Evolutionary conservation across 2,113 vertebrate genomes (phyloP).

Genomic region (Mesocricetus auratus): DNA sequence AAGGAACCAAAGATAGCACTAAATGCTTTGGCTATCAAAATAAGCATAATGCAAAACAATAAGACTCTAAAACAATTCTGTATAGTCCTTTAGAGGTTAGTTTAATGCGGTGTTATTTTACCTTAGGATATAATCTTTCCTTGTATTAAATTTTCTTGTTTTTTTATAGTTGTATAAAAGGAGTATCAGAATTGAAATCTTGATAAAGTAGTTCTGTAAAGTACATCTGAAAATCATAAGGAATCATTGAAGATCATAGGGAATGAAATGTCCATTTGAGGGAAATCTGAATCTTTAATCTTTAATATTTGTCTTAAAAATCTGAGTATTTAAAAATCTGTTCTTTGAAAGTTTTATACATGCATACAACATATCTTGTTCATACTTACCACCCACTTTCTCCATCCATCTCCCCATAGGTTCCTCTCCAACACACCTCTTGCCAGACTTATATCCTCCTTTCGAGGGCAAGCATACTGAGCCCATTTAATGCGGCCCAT

Average conservation of each 20-base stretch:
- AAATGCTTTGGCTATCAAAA: conserved; percentile 15
- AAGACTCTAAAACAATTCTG: conserved; percentile 13
- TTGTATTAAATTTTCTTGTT: conserved; percentile 41
- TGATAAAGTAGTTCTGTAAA: conserved; percentile 33
- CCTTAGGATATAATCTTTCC: not conserved
- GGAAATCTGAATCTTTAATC: not conserved
- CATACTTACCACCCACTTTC: not conserved
- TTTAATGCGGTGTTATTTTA: conserved; percentile 3
- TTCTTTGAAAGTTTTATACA: not conserved
- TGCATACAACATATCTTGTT: not conserved
- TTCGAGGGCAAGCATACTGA: not conserved
- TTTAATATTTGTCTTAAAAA: not conserved
- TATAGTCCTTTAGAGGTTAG: not conserved
- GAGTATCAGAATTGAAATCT: conserved; percentile 50
- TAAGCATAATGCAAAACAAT: conserved; percentile 1
- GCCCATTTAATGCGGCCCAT: not conserved
- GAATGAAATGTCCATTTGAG: conserved; percentile 1
- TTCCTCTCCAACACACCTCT: not conserved
- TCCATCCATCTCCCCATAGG: not conserved
- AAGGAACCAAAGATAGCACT: conserved; percentile 4
- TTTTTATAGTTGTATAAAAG: not conserved
- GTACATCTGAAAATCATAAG: not conserved
- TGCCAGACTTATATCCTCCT: not conserved
- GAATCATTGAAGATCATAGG: not conserved
- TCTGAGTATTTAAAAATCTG: not conserved